Percentiles rank a stretch among this genome's conserved stretches.
Evolutionary conservation across 2,113 vertebrate genomes (phyloP).

Genomic region (Anolis carolinensis): DNA sequence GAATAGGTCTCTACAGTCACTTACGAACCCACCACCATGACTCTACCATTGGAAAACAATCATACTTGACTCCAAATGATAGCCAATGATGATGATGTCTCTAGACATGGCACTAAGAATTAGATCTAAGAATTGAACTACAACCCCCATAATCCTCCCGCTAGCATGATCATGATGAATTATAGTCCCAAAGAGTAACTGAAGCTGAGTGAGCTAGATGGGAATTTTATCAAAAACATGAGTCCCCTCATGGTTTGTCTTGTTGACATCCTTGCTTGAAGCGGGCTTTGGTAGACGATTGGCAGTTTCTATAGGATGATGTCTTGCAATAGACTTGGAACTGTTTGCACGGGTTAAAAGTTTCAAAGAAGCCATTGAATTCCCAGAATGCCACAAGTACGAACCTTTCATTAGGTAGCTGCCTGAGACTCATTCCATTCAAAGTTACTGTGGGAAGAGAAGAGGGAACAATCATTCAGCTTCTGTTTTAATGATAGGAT

Average conservation of each 20-base stretch:
- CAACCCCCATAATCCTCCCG: too few species aligned
- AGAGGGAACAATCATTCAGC: background rate
- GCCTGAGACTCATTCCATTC: too few species aligned
- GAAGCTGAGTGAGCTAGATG: background rate
- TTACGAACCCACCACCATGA: too few species aligned
- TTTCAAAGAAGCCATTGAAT: background rate
- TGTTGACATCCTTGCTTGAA: background rate
- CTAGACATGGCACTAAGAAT: too few species aligned
- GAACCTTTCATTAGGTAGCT: background rate
- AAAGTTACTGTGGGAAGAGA: background rate
- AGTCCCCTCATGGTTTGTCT: background rate
- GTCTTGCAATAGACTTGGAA: background rate
- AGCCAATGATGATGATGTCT: too few species aligned
- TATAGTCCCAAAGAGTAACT: background rate
- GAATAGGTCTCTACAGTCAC: too few species aligned
- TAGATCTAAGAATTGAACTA: too few species aligned
- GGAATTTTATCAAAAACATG: background rate
- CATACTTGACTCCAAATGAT: too few species aligned
- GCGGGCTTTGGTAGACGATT: background rate
- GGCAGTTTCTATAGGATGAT: background rate
- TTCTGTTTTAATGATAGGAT: background rate
- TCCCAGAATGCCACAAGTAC: background rate
- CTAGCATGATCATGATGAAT: too few species aligned
- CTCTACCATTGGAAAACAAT: too few species aligned
- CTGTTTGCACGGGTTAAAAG: background rate